Conservation (phyloP, 1,140 invertebrate species). For the Caerostris darwini region DNA sequence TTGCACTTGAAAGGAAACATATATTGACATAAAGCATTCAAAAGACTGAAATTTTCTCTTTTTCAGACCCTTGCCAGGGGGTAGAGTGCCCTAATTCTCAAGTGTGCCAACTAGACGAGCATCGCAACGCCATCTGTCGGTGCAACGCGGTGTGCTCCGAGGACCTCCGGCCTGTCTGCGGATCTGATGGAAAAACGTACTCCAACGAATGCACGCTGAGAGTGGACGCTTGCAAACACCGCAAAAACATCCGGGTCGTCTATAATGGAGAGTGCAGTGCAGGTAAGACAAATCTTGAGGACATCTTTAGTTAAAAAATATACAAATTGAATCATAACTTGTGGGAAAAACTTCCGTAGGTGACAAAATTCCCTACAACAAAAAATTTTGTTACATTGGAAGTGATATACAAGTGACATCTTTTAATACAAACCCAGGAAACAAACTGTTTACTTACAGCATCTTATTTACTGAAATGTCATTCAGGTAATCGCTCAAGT, state of each 20-base stretch:
- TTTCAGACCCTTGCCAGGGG: conserved; percentile 90
- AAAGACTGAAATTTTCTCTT: background rate
- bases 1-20: background rate
- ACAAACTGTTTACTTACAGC: too few species aligned
- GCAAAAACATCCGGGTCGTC: conserved; percentile 88
- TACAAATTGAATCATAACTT: too few species aligned
- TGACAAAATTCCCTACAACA: too few species aligned
- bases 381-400: too few species aligned
- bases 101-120: conserved; percentile 90
- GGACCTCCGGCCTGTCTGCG: conserved; percentile 92
- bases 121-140: conserved; percentile 89
- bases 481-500: too few species aligned
- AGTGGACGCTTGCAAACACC: conserved; percentile 88
- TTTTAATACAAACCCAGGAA: too few species aligned
- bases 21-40: too few species aligned
- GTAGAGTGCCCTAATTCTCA: conserved; percentile 89
- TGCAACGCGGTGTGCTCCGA: conserved; percentile 90
- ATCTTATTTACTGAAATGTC: too few species aligned
- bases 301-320: too few species aligned
- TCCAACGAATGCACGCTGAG: conserved; percentile 91
- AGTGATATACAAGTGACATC: too few species aligned
- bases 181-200: conserved; percentile 90
- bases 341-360: too few species aligned
- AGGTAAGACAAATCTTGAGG: conserved; percentile 82
- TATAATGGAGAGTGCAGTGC: conserved; percentile 90